phyloP scores from a whole-genome alignment of 2,888 invertebrate genomes.

The Paralinhomoeus sp. region DNA sequence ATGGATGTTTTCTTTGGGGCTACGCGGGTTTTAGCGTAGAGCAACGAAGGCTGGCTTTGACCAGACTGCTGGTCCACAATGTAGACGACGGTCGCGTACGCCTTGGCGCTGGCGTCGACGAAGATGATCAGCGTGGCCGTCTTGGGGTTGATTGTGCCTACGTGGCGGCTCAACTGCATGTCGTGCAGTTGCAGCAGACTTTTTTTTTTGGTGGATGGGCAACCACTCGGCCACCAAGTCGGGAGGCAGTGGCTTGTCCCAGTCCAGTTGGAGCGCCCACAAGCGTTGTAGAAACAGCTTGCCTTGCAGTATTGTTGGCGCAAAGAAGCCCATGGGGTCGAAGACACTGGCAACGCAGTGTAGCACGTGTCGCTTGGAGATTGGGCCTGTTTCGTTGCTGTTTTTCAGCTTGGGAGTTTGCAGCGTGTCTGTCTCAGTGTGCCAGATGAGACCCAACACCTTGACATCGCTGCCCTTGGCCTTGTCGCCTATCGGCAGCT shows the following conservation, averaged over 20 bases:
- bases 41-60: not conserved
- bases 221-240: not conserved
- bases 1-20: not conserved
- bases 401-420: no score
- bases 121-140: not conserved
- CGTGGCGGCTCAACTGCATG: not conserved
- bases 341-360: not conserved
- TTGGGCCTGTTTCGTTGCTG: no score
- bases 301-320: not conserved
- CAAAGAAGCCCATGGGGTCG: not conserved
- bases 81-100: not conserved
- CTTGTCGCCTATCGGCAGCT: not conserved
- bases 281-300: not conserved
- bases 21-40: not conserved
- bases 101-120: not conserved
- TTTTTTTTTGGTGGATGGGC: not conserved
- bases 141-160: no score
- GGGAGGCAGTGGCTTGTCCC: not conserved
- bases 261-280: not conserved
- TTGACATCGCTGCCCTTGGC: not conserved
- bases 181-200: not conserved
- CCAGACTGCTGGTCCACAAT: not conserved
- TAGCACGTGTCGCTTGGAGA: not conserved
- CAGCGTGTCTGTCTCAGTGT: not conserved
- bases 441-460: constrained; percentile 2